Percentiles rank a stretch among this genome's conserved stretches.
Evolutionary conservation across 2,797 vertebrate species (phyloP).

Genomic region (Yasuhikotakia modesta): DNA sequence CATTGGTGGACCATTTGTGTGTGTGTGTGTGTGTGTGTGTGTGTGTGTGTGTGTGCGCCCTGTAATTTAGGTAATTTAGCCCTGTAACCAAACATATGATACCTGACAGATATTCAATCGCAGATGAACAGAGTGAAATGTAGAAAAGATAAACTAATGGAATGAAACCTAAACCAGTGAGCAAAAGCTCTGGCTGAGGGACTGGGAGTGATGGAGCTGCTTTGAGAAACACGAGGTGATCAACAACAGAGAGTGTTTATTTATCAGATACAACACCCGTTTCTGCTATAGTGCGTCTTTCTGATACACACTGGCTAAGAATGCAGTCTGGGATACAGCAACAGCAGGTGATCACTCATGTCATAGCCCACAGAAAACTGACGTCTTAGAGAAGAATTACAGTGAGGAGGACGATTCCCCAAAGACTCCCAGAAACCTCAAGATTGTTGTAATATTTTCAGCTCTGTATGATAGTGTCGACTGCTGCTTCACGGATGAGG

Average conservation of each 20-base stretch:
- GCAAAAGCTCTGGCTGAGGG: background rate
- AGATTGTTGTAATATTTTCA: background rate
- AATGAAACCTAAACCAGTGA: conserved; percentile 14
- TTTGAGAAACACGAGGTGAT: conserved; percentile 21
- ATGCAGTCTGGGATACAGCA: conserved; percentile 22
- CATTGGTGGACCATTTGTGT: no score
- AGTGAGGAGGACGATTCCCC: conserved; percentile 14
- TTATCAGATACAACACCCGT: background rate
- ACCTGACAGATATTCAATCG: conserved; percentile 15
- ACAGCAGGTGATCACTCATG: conserved; percentile 22
- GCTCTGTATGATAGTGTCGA: background rate
- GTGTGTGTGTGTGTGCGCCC: no score
- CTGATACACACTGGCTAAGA: conserved; percentile 28
- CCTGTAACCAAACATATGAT: background rate
- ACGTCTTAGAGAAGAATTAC: conserved; percentile 4
- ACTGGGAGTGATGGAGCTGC: conserved; percentile 11
- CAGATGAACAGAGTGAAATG: background rate
- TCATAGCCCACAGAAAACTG: conserved; percentile 23
- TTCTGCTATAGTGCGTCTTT: background rate
- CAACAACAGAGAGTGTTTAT: conserved; percentile 8
- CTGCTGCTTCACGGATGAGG: background rate
- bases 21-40: no score
- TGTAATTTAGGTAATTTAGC: background rate
- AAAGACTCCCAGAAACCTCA: background rate
- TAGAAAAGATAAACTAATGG: conserved; percentile 12